These are phyloP conservation scores for Argyrosomus regius DNA, from an alignment of 2,797 vertebrate species.

Conservation along the genomic window DNA sequence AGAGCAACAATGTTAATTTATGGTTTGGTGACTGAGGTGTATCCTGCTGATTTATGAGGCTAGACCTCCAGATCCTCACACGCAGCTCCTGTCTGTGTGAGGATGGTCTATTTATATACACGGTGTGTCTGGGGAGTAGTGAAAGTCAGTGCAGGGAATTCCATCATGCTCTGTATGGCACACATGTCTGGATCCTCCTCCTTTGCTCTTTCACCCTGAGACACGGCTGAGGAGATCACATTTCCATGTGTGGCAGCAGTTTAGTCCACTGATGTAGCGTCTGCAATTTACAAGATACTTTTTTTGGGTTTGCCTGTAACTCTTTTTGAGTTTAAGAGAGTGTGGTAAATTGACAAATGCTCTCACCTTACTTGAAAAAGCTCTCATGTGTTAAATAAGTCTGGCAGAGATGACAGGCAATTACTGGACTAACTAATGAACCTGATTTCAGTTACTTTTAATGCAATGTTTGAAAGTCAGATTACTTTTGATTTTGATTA, in stretches of 20 bases:
- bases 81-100: conserved; percentile 66
- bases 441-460: neutral
- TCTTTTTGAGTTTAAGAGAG: conserved; percentile 37
- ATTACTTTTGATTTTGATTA: neutral
- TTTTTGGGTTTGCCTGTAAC: conserved; percentile 41
- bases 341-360: conserved; percentile 34
- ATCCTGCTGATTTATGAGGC: conserved; percentile 76
- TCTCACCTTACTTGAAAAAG: conserved; percentile 26
- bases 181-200: conserved; percentile 66
- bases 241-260: conserved; percentile 67
- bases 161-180: conserved; percentile 67
- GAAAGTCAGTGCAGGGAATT: conserved; percentile 70
- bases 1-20: conserved; percentile 70
- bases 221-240: conserved; percentile 65
- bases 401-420: conserved; percentile 3
- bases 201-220: conserved; percentile 66
- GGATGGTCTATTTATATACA: conserved; percentile 78
- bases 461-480: neutral
- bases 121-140: conserved; percentile 59
- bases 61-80: conserved; percentile 66
- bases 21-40: conserved; percentile 66
- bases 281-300: conserved; percentile 61
- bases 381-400: conserved; percentile 27
- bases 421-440: conserved; percentile 11
- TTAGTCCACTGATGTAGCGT: conserved; percentile 36